Evolutionary conservation across 2,888 invertebrate genomes (phyloP).

Genomic region (Drosophila putrida): DNA sequence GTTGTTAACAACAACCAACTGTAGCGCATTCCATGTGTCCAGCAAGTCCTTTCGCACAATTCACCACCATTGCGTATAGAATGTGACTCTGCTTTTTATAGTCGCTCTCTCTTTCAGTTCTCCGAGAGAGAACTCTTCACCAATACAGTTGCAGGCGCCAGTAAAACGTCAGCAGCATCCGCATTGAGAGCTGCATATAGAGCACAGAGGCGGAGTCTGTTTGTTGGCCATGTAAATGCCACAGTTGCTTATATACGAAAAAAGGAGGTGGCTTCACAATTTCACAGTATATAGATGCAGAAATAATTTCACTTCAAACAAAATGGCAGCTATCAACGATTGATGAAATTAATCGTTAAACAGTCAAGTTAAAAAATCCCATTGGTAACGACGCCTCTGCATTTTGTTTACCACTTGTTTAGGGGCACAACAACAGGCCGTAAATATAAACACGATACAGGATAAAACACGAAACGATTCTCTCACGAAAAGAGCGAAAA

Average conservation of each 20-base stretch:
- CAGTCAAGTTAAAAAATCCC: constrained; percentile 43
- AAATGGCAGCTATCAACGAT: constrained; percentile 66
- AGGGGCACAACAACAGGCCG: constrained; percentile 64
- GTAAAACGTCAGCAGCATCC: constrained; percentile 53
- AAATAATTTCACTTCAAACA: constrained; percentile 34
- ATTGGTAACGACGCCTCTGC: constrained; percentile 77
- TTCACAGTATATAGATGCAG: constrained; percentile 17
- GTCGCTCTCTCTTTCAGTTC: constrained; percentile 51
- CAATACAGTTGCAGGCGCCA: constrained; percentile 61
- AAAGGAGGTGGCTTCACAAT: constrained; percentile 61
- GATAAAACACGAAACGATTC: constrained; percentile 38
- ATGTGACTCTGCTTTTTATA: constrained; percentile 25
- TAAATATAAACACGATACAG: constrained; percentile 73
- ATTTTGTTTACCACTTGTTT: constrained; percentile 84
- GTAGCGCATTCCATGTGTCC: constrained; percentile 59
- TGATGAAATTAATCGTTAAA: constrained; percentile 15
- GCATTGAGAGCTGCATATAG: constrained; percentile 61
- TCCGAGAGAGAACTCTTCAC: constrained; percentile 44
- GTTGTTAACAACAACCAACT: constrained; percentile 1
- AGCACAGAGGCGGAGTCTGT: constrained; percentile 82
- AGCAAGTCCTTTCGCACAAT: constrained; percentile 15
- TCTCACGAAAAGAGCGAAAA: constrained; percentile 67
- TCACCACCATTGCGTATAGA: constrained; percentile 61
- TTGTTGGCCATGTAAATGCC: constrained; percentile 49
- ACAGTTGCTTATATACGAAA: constrained; percentile 57